These are phyloP conservation scores for Drepanosiphum platanoidis DNA, from an alignment of 2,888 invertebrate genomes.

Conservation along the genomic window DNA sequence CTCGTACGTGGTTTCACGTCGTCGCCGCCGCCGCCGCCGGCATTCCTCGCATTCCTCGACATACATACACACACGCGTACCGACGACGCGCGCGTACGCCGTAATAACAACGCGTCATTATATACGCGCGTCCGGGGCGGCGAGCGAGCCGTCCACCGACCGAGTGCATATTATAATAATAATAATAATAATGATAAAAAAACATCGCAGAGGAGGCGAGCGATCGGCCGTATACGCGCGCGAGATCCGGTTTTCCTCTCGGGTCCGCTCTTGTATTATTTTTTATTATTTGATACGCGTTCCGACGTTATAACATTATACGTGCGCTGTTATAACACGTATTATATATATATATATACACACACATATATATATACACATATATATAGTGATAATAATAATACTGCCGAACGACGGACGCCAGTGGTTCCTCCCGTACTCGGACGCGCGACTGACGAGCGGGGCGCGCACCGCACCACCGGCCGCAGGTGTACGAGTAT, in stretches of 20 bases:
- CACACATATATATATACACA: background rate
- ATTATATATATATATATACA: background rate
- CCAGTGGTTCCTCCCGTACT: conserved; percentile 5
- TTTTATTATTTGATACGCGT: background rate
- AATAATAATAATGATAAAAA: conserved; percentile 20
- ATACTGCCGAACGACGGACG: background rate
- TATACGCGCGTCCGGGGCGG: background rate
- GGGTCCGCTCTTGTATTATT: background rate
- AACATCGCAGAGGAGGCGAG: no score
- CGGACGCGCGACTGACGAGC: no score
- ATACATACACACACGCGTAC: conserved; percentile 36
- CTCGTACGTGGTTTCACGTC: conserved; percentile 56
- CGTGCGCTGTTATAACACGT: background rate
- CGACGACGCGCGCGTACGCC: background rate
- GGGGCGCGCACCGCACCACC: no score
- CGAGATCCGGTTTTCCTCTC: conserved; percentile 48
- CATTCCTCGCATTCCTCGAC: conserved; percentile 54
- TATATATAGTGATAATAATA: no score
- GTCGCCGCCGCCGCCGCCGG: conserved; percentile 42
- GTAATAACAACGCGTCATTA: conserved; percentile 31
- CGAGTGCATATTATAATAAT: conserved; percentile 14
- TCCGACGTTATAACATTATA: background rate
- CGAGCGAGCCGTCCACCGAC: background rate
- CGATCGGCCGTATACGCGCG: conserved; percentile 3
- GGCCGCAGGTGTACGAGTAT: no score